Conservation (phyloP, 1,140 invertebrate species). For the Zaprionus vittiger region DNA sequence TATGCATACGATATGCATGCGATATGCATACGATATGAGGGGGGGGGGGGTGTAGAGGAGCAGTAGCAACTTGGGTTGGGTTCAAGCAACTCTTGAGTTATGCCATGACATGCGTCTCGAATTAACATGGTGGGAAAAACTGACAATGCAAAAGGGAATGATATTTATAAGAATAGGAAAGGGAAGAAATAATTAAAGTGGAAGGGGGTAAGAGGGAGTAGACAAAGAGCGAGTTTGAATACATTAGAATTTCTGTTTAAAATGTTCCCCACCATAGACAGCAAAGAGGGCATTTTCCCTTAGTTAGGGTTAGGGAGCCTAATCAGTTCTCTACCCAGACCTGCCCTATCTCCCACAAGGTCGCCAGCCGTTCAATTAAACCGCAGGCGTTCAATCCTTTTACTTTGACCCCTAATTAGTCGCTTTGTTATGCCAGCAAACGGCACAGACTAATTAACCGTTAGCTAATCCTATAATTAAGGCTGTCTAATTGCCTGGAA, state of each 20-base stretch:
- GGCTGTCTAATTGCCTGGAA: background rate
- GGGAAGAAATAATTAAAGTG: background rate
- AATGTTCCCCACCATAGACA: no score
- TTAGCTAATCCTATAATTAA: slow-evolving; percentile 16
- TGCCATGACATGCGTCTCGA: slow-evolving; percentile 35
- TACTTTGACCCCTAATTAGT: slow-evolving; percentile 24
- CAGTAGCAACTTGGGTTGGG: background rate
- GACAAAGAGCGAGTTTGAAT: background rate
- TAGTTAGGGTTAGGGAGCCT: no score
- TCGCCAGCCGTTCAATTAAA: background rate
- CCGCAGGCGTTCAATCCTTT: slow-evolving; percentile 31
- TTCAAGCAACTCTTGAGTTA: slow-evolving; percentile 49
- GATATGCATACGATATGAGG: slow-evolving; percentile 7
- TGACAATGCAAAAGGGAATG: background rate
- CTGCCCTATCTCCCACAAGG: background rate
- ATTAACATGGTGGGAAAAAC: slow-evolving; percentile 46
- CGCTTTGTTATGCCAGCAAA: slow-evolving; percentile 33
- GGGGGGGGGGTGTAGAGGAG: background rate
- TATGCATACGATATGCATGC: slow-evolving; percentile 2
- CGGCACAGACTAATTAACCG: slow-evolving; percentile 24
- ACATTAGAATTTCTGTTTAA: background rate
- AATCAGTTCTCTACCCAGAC: no score
- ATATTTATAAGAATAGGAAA: background rate
- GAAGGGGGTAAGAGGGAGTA: background rate
- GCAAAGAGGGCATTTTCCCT: no score